Evolutionary conservation across 2,888 invertebrate species (phyloP).

Genomic region (Archips crataeganus): DNA sequence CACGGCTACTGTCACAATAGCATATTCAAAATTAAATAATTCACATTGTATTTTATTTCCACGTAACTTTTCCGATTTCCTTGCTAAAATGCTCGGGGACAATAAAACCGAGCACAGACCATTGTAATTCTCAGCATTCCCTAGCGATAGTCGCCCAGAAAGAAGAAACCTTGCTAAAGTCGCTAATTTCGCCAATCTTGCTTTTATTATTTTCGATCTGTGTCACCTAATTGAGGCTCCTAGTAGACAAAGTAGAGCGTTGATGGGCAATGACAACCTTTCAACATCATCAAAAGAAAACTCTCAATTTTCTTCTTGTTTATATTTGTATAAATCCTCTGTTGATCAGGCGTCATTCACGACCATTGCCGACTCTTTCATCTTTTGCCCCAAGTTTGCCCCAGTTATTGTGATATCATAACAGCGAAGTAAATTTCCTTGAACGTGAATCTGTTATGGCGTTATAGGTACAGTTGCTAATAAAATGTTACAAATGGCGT

Average conservation of each 20-base stretch:
- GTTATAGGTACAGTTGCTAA: slow-evolving; percentile 5
- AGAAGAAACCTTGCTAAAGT: slow-evolving; percentile 7
- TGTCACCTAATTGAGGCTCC: slow-evolving; percentile 19
- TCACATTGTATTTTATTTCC: slow-evolving; percentile 1
- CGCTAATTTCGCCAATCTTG: not conserved
- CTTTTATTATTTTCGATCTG: not conserved
- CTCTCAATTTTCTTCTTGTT: not conserved
- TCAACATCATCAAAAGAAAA: slow-evolving; percentile 26
- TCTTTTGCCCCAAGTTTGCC: slow-evolving; percentile 49
- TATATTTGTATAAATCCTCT: slow-evolving; percentile 32
- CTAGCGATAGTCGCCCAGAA: not conserved
- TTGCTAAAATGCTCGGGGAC: not conserved
- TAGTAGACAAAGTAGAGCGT: slow-evolving; percentile 22
- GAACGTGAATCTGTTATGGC: slow-evolving; percentile 12
- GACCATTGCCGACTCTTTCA: slow-evolving; percentile 48
- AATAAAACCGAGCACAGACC: not conserved
- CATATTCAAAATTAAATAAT: not conserved
- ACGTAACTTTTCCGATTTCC: not conserved
- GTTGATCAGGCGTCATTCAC: slow-evolving; percentile 44
- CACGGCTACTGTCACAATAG: no score
- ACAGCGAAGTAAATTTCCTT: slow-evolving; percentile 20
- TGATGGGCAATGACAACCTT: slow-evolving; percentile 16
- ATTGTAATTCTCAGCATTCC: slow-evolving; percentile 13
- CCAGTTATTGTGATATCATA: slow-evolving; percentile 47
- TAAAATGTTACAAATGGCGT: slow-evolving; percentile 20